Base-by-base conservation (phyloP, 2,797 vertebrate species). In the Syngnathus acus region DNA sequence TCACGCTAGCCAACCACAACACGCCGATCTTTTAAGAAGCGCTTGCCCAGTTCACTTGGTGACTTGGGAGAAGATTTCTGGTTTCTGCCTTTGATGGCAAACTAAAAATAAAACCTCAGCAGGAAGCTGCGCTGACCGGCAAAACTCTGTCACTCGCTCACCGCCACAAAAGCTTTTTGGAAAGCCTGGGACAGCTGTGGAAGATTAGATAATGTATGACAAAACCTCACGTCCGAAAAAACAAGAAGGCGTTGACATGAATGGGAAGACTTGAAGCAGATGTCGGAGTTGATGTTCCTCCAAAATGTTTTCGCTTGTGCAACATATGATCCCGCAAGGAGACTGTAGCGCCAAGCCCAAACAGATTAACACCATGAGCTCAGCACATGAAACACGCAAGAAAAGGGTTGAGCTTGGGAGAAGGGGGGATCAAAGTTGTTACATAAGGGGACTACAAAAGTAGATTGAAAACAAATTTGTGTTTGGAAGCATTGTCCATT, bases 71-170 rank as follows among this genome's bases (percentile, higher is more conserved):
- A 61, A 61, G 4, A 21, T 61, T 21, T n/a, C 43, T n/a, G 39
- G 59, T 23, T 40, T 23, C 19, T 23, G 26, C n/a, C 10, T 17
- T 37, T 16, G 14, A 57, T 14, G 13, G 2, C 26, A 14, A 37
- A 38, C 59, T 43, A 42, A 61, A 61, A 62, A 26, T 26, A 62
- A 62, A 62, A 62, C 38, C 1, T 42, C 54, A 16, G 54, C 19
- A 9, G 9, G 3, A 32, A 37, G 23, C 54, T 6, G 13, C 6
- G 54, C 54, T 57, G 54, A 57, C 5, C 39, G 8, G n/a, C n/a
- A 39, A 42, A 39, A 37, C 11, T 32, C 26, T 37, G 39, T 61
- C 16, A n/a, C 59, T 42, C 10, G 19, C 14, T 58, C 32, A 59
- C 57, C 37, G 21, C 39, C 59, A 13, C 38, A 42, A 37, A 57